Percentiles rank a stretch among this genome's conserved stretches.
Evolutionary conservation across 2,888 invertebrate genomes (phyloP).

Genomic region (Aleiodes alternator): DNA sequence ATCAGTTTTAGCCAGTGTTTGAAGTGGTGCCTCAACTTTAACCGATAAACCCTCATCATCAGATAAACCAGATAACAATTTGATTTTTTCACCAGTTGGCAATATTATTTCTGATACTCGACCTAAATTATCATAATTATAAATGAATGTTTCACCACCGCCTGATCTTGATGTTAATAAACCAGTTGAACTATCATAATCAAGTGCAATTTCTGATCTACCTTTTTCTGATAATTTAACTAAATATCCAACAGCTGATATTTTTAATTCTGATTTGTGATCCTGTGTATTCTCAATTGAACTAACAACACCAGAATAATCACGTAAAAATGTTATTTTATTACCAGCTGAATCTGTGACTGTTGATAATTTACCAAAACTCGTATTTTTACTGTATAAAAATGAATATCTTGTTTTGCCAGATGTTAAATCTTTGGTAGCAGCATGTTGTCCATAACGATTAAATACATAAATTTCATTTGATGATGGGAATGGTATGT

Average conservation of each 20-base stretch:
- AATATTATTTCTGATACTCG: conserved; percentile 90
- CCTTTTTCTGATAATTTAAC: conserved; percentile 93
- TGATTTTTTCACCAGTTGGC: conserved; percentile 93
- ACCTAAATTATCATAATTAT: conserved; percentile 93
- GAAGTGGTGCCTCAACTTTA: conserved; percentile 81
- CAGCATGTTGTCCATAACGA: conserved; percentile 97
- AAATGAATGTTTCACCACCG: conserved; percentile 91
- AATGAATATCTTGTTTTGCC: conserved; percentile 96
- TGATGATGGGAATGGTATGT: conserved; percentile 94
- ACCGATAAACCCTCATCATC: conserved; percentile 87
- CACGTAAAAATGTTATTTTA: conserved; percentile 92
- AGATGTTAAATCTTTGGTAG: conserved; percentile 96
- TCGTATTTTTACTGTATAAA: conserved; percentile 97
- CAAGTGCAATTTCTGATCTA: conserved; percentile 90
- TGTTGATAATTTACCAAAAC: conserved; percentile 94
- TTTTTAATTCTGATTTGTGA: conserved; percentile 93
- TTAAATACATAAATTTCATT: conserved; percentile 96
- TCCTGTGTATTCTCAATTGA: conserved; percentile 96
- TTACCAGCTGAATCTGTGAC: conserved; percentile 96
- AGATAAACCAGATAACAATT: conserved; percentile 86
- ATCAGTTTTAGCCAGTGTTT: conserved; percentile 78
- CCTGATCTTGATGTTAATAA: conserved; percentile 90
- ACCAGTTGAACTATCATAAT: conserved; percentile 93
- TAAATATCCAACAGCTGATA: conserved; percentile 94
- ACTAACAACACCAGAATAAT: conserved; percentile 94